Evolutionary conservation across 2,888 invertebrate species (phyloP).

Genomic region (Erebia palarica): DNA sequence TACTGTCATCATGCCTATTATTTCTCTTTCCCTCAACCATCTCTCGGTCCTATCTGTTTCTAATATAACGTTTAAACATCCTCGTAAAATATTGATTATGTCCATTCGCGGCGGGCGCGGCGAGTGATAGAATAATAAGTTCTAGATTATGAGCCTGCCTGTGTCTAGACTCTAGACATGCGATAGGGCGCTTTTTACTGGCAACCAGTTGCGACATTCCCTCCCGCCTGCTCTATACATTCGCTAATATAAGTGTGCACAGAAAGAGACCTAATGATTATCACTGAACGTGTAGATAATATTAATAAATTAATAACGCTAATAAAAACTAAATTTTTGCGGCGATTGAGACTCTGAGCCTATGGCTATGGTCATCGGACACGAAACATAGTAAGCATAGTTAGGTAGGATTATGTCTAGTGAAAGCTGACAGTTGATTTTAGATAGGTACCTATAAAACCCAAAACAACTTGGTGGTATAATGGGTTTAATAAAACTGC

Average conservation of each 20-base stretch:
- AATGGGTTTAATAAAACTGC: too few species aligned
- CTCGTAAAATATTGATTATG: background rate
- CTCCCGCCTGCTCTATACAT: background rate
- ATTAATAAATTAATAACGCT: background rate
- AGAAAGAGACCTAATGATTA: constrained; percentile 3
- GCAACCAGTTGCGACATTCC: constrained; percentile 5
- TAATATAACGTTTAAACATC: background rate
- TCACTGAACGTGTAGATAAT: background rate
- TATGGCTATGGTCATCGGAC: too few species aligned
- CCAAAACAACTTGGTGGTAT: too few species aligned
- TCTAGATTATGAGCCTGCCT: background rate
- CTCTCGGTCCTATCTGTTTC: background rate
- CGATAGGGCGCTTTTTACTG: constrained; percentile 1
- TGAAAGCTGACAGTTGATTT: too few species aligned
- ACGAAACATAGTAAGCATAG: too few species aligned
- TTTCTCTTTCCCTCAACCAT: background rate
- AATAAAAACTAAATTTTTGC: background rate
- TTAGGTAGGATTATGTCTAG: too few species aligned
- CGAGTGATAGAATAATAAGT: constrained; percentile 6
- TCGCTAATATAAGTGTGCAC: background rate
- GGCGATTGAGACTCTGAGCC: too few species aligned
- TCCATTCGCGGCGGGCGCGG: background rate
- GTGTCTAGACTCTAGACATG: constrained; percentile 5
- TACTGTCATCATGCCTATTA: too few species aligned
- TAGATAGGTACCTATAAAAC: too few species aligned